Evolutionary conservation across 2,113 vertebrate genomes (phyloP).

Genomic region (Spizaetus ornatus): DNA sequence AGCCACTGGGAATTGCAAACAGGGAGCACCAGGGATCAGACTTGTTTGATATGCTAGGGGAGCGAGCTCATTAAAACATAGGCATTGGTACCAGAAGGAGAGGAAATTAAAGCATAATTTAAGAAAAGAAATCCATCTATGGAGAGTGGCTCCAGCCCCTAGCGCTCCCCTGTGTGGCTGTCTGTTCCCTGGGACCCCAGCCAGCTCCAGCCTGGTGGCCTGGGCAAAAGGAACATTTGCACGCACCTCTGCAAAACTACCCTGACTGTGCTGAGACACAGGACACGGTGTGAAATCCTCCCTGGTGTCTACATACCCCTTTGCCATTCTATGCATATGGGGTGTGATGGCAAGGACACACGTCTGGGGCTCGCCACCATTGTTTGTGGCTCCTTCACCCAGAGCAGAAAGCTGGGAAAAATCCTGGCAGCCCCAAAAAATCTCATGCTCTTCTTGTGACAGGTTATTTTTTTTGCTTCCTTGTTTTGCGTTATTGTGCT

Average conservation of each 20-base stretch:
- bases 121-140: not conserved
- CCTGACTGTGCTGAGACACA: not conserved
- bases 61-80: constrained; percentile 49
- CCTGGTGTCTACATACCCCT: not conserved
- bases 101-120: constrained; percentile 64
- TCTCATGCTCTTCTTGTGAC: not conserved
- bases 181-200: not conserved
- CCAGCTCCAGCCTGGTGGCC: not conserved
- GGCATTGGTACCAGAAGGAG: constrained; percentile 46
- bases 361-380: rapidly evolving
- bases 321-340: rapidly evolving
- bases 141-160: not conserved
- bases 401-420: not conserved
- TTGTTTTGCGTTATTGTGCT: not conserved
- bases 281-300: rapidly evolving
- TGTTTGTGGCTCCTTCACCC: rapidly evolving
- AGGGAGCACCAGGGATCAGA: constrained; percentile 51
- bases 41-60: constrained; percentile 55
- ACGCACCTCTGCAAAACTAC: not conserved
- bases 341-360: rapidly evolving
- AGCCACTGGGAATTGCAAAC: constrained; percentile 61
- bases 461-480: not conserved
- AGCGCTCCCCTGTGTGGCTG: not conserved
- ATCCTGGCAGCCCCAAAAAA: rapidly evolving
- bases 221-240: not conserved